Conservation (phyloP, 2,797 vertebrate genomes). For the Miichthys miiuy region DNA sequence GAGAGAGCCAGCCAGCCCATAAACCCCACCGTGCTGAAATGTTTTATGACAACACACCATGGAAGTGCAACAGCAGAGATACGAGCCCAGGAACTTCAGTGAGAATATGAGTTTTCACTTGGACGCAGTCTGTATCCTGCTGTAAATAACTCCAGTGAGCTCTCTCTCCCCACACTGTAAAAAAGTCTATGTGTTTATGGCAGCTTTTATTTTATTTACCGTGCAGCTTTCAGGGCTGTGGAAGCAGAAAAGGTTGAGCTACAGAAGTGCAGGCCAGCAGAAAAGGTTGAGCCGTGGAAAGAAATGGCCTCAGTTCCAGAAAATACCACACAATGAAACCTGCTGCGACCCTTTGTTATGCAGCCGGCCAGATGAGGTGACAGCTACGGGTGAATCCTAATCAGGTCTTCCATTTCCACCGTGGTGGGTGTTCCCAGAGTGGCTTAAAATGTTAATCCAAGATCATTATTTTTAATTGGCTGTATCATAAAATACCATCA, state of each 20-base stretch:
- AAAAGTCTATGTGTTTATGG: slow-evolving; percentile 49
- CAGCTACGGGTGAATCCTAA: slow-evolving; percentile 47
- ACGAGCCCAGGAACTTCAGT: slow-evolving; percentile 46
- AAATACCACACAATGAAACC: slow-evolving; percentile 36
- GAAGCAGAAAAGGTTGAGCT: slow-evolving; percentile 28
- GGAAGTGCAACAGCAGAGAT: slow-evolving; percentile 56
- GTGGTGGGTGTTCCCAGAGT: slow-evolving; percentile 50
- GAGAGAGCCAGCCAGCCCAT: slow-evolving; percentile 54
- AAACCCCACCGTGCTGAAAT: slow-evolving; percentile 51
- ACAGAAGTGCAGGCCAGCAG: slow-evolving; percentile 2
- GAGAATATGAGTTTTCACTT: slow-evolving; percentile 63
- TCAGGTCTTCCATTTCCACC: slow-evolving; percentile 44
- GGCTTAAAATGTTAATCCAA: slow-evolving; percentile 66
- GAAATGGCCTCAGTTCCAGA: slow-evolving; percentile 25
- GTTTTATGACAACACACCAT: slow-evolving; percentile 63
- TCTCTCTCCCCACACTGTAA: slow-evolving; percentile 29
- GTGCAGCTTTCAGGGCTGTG: slow-evolving; percentile 25
- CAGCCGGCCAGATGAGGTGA: slow-evolving; percentile 28
- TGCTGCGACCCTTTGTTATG: slow-evolving; percentile 40
- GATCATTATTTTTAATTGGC: slow-evolving; percentile 83
- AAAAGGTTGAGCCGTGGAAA: slow-evolving; percentile 32
- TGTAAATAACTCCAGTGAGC: slow-evolving; percentile 54
- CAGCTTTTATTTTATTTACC: slow-evolving; percentile 51
- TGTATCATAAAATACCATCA: slow-evolving; percentile 73
- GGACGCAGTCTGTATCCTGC: slow-evolving; percentile 40